Evolutionary conservation across 53 echinoderm and acorn worm species (phyloP).

Genomic region (Stichopus horrens): DNA sequence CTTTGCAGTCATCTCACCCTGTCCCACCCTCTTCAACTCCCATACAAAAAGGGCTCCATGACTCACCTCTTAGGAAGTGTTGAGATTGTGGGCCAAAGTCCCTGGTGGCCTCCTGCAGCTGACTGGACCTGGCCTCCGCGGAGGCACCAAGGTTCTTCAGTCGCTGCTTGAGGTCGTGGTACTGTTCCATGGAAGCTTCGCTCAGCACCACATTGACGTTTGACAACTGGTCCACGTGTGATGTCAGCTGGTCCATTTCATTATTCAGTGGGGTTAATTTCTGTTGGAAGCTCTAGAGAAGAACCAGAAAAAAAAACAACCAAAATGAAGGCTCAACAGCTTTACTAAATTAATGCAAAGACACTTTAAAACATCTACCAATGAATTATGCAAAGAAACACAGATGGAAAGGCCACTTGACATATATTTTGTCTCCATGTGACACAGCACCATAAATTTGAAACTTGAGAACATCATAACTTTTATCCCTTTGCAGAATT

Average conservation of each 20-base stretch:
- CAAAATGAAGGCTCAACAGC: neutral
- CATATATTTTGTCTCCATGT: too few relatives aligned
- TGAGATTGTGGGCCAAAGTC: constrained; percentile 98
- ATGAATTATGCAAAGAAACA: too few relatives aligned
- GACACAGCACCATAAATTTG: too few relatives aligned
- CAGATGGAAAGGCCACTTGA: too few relatives aligned
- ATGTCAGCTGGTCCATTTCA: constrained; percentile 83
- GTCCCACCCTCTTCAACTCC: neutral
- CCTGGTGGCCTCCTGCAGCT: constrained; percentile 83
- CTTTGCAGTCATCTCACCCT: too few relatives aligned
- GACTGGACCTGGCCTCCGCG: constrained; percentile 71
- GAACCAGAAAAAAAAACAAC: neutral
- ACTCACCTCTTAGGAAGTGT: constrained; percentile 88
- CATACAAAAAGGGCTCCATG: neutral
- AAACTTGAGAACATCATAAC: too few relatives aligned
- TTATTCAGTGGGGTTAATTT: constrained; percentile 77
- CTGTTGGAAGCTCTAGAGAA: constrained; percentile 81
- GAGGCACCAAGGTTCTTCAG: constrained; percentile 77
- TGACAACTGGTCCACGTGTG: constrained; percentile 76
- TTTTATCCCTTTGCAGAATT: too few relatives aligned
- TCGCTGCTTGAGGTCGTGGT: constrained; percentile 78
- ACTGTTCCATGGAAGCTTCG: constrained; percentile 70
- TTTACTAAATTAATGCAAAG: too few relatives aligned
- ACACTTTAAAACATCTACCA: too few relatives aligned
- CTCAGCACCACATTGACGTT: constrained; percentile 78